phyloP scores from a whole-genome alignment of 2,888 invertebrate species.

The Parnassius mnemosyne region DNA sequence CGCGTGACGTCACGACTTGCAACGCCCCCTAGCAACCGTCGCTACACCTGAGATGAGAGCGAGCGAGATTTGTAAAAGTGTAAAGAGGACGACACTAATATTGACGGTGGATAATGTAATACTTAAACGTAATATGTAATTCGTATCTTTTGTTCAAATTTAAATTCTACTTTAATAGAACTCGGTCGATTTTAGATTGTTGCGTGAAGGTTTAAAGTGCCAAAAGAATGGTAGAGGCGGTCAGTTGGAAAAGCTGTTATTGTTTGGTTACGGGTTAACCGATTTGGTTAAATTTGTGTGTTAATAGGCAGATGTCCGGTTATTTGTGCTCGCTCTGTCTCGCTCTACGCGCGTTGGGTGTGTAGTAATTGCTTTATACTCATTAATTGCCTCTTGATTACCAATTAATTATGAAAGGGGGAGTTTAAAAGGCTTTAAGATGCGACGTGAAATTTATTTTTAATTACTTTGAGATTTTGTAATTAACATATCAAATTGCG shows the following conservation, averaged over 20 bases:
- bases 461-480: conserved; percentile 27
- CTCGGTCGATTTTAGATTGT: conserved; percentile 36
- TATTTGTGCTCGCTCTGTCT: conserved; percentile 48
- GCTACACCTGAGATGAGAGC: conserved; percentile 74
- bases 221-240: conserved; percentile 44
- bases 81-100: conserved; percentile 62
- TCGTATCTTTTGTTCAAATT: conserved; percentile 25
- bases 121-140: conserved; percentile 35
- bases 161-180: accelerated
- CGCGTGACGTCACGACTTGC: conserved; percentile 66
- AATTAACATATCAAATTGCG: conserved; percentile 22
- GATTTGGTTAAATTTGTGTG: conserved; percentile 79
- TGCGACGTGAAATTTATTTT: conserved; percentile 25
- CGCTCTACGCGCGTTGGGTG: conserved; percentile 15
- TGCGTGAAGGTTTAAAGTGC: conserved; percentile 28
- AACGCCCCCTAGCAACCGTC: conserved; percentile 78
- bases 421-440: conserved; percentile 26
- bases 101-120: conserved; percentile 42
- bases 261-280: conserved; percentile 80
- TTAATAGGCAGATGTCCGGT: conserved; percentile 73
- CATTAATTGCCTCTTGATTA: conserved; percentile 25
- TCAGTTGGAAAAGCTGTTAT: conserved; percentile 78
- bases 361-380: conserved; percentile 17
- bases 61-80: conserved; percentile 56
- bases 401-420: conserved; percentile 27